Conservation (phyloP, 2,888 invertebrate genomes). For the Catocala nupta region DNA sequence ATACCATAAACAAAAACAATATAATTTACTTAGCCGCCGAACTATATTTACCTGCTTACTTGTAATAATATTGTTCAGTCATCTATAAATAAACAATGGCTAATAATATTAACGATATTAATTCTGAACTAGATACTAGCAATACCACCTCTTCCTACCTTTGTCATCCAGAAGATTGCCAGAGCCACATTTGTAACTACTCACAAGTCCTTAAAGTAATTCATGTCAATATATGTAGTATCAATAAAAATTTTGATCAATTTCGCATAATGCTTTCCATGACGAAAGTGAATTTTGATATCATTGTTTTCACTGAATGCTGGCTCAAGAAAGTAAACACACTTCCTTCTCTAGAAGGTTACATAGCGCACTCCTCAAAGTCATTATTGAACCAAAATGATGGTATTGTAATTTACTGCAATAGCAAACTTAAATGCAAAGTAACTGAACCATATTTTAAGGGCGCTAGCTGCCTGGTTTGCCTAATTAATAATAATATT, state of each 20-base stretch:
- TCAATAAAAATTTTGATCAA: conserved; percentile 25
- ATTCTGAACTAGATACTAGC: too few species aligned
- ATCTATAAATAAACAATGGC: neutral
- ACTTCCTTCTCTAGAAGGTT: conserved; percentile 18
- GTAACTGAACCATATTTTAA: conserved; percentile 19
- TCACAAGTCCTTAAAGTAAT: too few species aligned
- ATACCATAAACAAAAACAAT: too few species aligned
- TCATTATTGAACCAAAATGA: conserved; percentile 27
- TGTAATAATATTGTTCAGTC: too few species aligned
- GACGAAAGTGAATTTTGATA: conserved; percentile 12
- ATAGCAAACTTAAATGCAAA: neutral
- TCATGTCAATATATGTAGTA: conserved; percentile 27
- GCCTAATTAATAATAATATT: neutral
- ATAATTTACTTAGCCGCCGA: too few species aligned
- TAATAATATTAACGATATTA: too few species aligned
- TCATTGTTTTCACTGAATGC: conserved; percentile 29
- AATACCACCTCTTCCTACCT: too few species aligned
- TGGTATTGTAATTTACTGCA: conserved; percentile 25
- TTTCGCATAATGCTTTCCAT: conserved; percentile 5
- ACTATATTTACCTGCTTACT: too few species aligned
- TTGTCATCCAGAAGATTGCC: too few species aligned
- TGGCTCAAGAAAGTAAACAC: conserved; percentile 14
- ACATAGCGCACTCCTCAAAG: conserved; percentile 1
- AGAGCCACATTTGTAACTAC: too few species aligned
- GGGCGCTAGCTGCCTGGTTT: conserved; percentile 17